phyloP scores from a whole-genome alignment of 2,113 vertebrate species.

The Syngnathus typhle region DNA sequence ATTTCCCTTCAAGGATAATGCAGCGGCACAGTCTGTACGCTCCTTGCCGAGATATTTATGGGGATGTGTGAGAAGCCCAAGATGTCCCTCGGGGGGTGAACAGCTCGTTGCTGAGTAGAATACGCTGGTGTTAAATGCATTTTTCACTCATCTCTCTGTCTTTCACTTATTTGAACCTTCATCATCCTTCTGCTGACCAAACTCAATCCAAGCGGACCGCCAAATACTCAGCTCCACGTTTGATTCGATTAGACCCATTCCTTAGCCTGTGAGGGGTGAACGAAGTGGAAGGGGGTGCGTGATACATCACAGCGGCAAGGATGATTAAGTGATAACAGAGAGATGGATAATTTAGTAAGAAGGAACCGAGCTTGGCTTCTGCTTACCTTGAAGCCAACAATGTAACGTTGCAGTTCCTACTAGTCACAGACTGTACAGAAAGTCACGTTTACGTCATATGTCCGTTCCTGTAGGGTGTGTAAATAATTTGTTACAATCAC shows the following conservation, averaged over 20 bases:
- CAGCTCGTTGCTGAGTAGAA: conserved; percentile 20
- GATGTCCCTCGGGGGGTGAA: conserved; percentile 11
- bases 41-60: conserved; percentile 44
- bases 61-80: conserved; percentile 27
- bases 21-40: conserved; percentile 9
- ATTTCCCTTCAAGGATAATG: conserved; percentile 28
- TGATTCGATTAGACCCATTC: conserved; percentile 35
- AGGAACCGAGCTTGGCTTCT: background rate
- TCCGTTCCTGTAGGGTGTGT: background rate
- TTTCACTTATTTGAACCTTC: conserved; percentile 2
- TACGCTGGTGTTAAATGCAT: conserved; percentile 24
- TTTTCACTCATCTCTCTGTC: conserved; percentile 14
- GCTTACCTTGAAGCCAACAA: too few species aligned
- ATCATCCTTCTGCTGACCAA: conserved; percentile 17
- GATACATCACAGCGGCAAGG: conserved; percentile 26
- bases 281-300: conserved; percentile 11
- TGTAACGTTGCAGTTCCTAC: too few species aligned
- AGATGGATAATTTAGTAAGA: conserved; percentile 26
- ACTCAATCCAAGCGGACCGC: background rate
- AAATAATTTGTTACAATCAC: too few species aligned
- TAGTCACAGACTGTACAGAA: background rate
- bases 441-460: background rate
- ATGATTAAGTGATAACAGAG: conserved; percentile 1
- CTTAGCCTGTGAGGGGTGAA: conserved; percentile 27
- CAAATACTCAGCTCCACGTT: background rate